Conservation (phyloP, 1,140 invertebrate species). For the Drosophila athabasca region DNA sequence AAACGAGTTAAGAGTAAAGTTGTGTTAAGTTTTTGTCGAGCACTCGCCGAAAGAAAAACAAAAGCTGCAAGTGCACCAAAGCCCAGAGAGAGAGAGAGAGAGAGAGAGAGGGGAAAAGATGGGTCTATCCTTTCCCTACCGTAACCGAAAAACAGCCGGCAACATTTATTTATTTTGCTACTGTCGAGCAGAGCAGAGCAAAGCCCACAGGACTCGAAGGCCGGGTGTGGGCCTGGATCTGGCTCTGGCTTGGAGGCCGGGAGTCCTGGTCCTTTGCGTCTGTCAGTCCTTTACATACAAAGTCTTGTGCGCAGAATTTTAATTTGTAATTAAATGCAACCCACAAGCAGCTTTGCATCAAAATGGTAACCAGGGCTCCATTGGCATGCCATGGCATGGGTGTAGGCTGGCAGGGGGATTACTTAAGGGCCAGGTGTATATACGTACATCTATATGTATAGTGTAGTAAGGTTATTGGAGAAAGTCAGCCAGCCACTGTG, state of each 20-base stretch:
- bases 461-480: conserved; percentile 2
- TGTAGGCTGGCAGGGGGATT: conserved; percentile 4
- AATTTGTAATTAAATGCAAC: conserved; percentile 82
- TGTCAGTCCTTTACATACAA: conserved; percentile 75
- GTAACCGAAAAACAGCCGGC: conserved; percentile 53
- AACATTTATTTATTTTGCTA: conserved; percentile 80
- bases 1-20: conserved; percentile 81
- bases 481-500: conserved; percentile 5
- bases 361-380: conserved; percentile 55
- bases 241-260: no score
- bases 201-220: conserved; percentile 53
- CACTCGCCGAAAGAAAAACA: conserved; percentile 69
- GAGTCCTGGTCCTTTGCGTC: conserved; percentile 44
- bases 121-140: conserved; percentile 2
- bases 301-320: conserved; percentile 81
- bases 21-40: conserved; percentile 77
- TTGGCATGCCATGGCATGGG: conserved; percentile 11
- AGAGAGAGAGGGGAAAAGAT: background rate
- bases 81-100: conserved; percentile 5
- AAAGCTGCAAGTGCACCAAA: conserved; percentile 56
- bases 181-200: conserved; percentile 27
- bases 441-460: no score
- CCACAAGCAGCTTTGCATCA: conserved; percentile 79
- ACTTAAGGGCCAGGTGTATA: conserved; percentile 19
- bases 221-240: no score